Evolutionary conservation across 2,797 vertebrate genomes (phyloP).

Genomic region (Alca torda): DNA sequence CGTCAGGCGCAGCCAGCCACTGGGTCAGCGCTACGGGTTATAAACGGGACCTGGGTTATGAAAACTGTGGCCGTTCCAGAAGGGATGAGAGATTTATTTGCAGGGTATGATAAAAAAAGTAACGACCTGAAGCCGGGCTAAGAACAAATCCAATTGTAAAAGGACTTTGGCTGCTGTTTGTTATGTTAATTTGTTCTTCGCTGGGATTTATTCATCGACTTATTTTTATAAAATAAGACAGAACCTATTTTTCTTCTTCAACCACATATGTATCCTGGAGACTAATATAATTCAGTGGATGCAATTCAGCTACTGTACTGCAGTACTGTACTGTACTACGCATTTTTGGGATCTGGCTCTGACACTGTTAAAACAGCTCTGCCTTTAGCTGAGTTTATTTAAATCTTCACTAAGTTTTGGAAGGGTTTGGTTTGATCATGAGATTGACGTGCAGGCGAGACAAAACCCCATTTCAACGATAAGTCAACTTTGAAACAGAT

Average conservation of each 20-base stretch:
- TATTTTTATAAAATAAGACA: conserved; percentile 10
- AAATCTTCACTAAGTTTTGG: not conserved
- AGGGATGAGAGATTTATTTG: not conserved
- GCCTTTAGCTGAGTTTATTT: not conserved
- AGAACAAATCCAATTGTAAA: not conserved
- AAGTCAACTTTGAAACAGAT: not conserved
- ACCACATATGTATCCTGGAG: not conserved
- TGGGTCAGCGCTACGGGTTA: not conserved
- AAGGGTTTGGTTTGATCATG: not conserved
- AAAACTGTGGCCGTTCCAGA: not conserved
- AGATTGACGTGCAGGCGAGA: not conserved
- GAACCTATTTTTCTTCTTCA: conserved; percentile 3
- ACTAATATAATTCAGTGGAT: not conserved
- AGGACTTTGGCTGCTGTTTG: conserved; percentile 8
- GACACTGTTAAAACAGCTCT: not conserved
- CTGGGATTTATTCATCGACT: not conserved
- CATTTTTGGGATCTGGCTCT: not conserved
- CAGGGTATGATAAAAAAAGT: not conserved
- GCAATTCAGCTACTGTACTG: not conserved
- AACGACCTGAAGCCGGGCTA: not conserved
- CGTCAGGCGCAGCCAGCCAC: not conserved
- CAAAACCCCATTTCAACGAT: not conserved
- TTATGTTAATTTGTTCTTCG: not conserved
- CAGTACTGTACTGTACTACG: not conserved
- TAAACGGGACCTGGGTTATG: not conserved